A percentile compares a stretch with the other conserved stretches of the same genome.
Evolutionary conservation across 2,113 vertebrate genomes (phyloP).

Genomic region (Gasterosteus aculeatus): DNA sequence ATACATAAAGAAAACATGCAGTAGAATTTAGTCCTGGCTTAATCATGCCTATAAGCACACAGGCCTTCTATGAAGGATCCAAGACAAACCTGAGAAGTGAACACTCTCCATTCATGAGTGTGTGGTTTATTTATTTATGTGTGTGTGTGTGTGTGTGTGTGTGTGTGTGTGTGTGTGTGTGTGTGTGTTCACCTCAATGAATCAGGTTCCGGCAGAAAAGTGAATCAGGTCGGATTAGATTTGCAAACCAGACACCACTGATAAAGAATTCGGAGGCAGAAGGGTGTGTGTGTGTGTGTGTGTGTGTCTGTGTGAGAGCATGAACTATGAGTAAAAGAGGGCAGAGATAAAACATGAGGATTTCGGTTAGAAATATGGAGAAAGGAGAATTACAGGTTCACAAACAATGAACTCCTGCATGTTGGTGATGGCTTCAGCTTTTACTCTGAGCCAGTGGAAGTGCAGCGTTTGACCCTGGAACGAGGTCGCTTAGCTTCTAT

Average conservation of each 20-base stretch:
- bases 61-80: not conserved
- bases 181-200: constrained; percentile 19
- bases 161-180: not conserved
- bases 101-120: not conserved
- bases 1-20: constrained; percentile 1
- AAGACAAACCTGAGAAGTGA: constrained; percentile 8
- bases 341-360: not conserved
- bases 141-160: not conserved
- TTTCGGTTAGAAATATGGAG: not conserved
- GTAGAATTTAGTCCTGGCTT: not conserved
- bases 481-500: not conserved
- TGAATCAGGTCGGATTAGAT: constrained; percentile 40
- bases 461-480: not conserved
- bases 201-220: constrained; percentile 20
- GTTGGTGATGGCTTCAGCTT: not conserved
- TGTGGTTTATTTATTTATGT: constrained; percentile 23
- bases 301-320: constrained; percentile 2
- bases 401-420: not conserved
- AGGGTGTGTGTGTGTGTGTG: not conserved
- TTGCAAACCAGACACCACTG: constrained; percentile 9
- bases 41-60: not conserved
- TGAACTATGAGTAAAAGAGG: not conserved
- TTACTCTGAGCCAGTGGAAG: not conserved
- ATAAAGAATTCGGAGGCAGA: not conserved
- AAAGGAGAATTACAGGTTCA: not conserved